Conservation (phyloP, 2,113 vertebrate genomes). For the Pseudopodoces humilis region DNA sequence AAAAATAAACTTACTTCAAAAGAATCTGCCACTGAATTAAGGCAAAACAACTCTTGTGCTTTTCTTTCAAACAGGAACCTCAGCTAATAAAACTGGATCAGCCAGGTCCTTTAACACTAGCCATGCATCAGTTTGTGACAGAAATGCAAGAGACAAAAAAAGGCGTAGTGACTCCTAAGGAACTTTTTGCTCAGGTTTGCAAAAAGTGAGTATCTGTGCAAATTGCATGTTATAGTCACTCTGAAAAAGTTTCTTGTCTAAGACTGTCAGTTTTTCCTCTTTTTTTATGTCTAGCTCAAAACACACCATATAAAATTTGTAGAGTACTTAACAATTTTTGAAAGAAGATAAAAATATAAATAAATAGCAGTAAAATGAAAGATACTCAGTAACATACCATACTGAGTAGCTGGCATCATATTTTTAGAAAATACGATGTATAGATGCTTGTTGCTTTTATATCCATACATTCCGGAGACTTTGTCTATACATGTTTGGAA, state of each 20-base stretch:
- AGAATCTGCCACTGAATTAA: not conserved
- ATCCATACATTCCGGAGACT: not conserved
- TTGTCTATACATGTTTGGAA: not conserved
- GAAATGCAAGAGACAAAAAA: conserved; percentile 90
- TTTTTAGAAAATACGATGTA: not conserved
- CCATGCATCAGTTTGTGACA: conserved; percentile 89
- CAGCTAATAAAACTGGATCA: conserved; percentile 82
- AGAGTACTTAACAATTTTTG: not conserved
- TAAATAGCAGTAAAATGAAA: not conserved
- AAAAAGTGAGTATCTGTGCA: conserved; percentile 88
- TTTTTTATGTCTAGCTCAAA: not conserved
- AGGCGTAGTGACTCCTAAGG: conserved; percentile 85
- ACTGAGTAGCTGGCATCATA: not conserved
- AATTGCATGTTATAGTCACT: not conserved
- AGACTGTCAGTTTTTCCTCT: not conserved
- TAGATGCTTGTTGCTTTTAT: not conserved
- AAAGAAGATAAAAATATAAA: not conserved
- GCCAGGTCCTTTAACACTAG: conserved; percentile 88
- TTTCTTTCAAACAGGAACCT: conserved; percentile 78
- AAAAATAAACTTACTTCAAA: not conserved
- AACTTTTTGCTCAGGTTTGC: conserved; percentile 96
- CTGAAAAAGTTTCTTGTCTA: not conserved
- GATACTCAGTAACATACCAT: not conserved
- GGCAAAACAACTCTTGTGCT: conserved; percentile 30
- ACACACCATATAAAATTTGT: not conserved